Base-by-base conservation (phyloP, 2,797 vertebrate genomes). In the Karalla daura region DNA sequence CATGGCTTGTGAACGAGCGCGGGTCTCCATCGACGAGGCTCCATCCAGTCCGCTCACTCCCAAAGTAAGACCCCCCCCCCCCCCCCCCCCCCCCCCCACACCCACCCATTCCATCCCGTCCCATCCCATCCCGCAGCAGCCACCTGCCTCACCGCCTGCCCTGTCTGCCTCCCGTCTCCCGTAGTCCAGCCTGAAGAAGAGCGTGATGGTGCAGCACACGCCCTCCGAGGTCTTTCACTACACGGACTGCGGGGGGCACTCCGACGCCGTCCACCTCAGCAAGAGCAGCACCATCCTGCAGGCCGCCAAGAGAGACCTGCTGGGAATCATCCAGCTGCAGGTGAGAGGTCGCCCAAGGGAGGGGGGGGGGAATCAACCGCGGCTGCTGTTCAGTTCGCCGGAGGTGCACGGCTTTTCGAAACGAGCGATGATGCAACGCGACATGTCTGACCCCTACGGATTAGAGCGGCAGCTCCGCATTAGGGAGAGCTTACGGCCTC, bases 221-320 rank as follows among this genome's bases (percentile, higher is more conserved):
- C 96, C 97, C 4, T 94, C 95, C 0, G 94, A 93, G 0, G 91
- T 96, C 72, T 94, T 94, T 83, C 94, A 91, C 74, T 96, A 95
- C 75, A 88, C 88, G 2, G 93, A 93, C 79, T 84, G 77, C 0
- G 90, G 92, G 44, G 86, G 88, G 61, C 84, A 81, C 28, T 63
- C 84, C 10, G 92, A 93, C 1, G 45, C 89, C 3, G 68, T 84
- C 1, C 89, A 93, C 20, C 93, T 95, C 9, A 93, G 90, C 66
- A 94, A 93, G 74, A 87, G 91, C 59, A 89, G 83, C 65, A 79
- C 94, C 56, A 91, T 98, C 28, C 86, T 98, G 3, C 94, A 95
- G 66, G 96, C 98, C 0, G 97, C 97, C 7, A 99, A 96, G 82
- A 96, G 91, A 70, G 96, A 98, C 80, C 93, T 99, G 53, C 88